phyloP scores from a whole-genome alignment of 1,140 invertebrate genomes.

The Cotesia glomerata region DNA sequence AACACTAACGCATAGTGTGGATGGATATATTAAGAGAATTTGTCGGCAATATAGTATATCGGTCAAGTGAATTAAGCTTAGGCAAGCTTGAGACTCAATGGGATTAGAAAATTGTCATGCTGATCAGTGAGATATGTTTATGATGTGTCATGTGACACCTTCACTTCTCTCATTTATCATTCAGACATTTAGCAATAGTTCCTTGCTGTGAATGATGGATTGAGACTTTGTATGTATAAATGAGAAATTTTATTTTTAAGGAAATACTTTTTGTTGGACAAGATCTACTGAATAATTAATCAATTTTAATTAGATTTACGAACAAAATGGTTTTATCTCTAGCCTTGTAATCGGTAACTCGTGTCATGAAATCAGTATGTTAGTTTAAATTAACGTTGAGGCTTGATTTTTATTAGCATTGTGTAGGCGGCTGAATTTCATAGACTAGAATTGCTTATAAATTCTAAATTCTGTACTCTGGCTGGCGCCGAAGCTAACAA shows the following conservation, averaged over 20 bases:
- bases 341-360: no score
- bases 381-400: constrained; percentile 7
- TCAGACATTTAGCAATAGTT: no score
- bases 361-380: background rate
- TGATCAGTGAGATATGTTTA: background rate
- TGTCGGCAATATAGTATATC: constrained; percentile 13
- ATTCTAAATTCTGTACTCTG: background rate
- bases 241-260: no score
- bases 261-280: background rate
- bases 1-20: background rate
- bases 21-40: no score
- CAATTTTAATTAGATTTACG: background rate
- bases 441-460: constrained; percentile 14
- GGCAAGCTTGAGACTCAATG: constrained; percentile 7
- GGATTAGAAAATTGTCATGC: constrained; percentile 28
- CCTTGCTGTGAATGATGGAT: no score
- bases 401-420: constrained; percentile 18
- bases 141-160: constrained; percentile 4
- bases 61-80: constrained; percentile 25
- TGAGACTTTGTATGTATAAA: no score
- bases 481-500: constrained; percentile 23
- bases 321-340: no score
- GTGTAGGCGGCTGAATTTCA: constrained; percentile 12
- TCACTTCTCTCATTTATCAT: background rate
- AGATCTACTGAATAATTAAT: background rate